Base-by-base conservation (phyloP, 2,888 invertebrate genomes). In the Cremastinae sp. region DNA sequence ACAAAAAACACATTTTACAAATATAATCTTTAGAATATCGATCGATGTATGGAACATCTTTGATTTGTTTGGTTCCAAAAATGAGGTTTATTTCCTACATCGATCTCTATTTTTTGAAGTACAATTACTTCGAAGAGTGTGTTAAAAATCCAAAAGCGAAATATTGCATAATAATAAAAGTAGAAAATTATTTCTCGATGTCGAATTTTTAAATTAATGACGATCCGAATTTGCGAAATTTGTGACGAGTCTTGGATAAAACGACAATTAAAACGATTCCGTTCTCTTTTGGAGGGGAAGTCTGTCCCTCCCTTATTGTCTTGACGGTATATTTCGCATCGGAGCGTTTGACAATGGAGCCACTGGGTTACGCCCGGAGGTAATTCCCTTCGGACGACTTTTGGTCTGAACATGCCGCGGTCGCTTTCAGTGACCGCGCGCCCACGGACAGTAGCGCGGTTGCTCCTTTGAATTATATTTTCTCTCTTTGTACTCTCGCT, bases 281-380 rank as follows among this genome's bases (percentile, higher is more conserved):
- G 43, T 7, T 51, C 10, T 34, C 34, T 41, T 41, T 16, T 49
- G 28, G 12, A 38, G 7, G 12, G 49, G 7, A 16, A 36, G 14
- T 53, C 20, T 61, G 22, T 47, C 61, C 53, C 10, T 20, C 38
- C 34, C n/a, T 51, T 14, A 1, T 16, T 64, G 12, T 20, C 28
- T 43, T 68, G 64, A 68, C 66, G 53, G 68, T 58, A 64, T 53
- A 12, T 43, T 56, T 14, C 22, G 49, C 22, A 18, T 34, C 47
- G 43, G 47, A 41, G 53, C 59, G 51, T 53, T 53, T 69, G 53
- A 73, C 76, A 76, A 76, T 73, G 69, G 76, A 76, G 76, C 76
- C 43, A 73, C 76, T 76, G 76, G 76, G 73, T 76, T 76, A 76
- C 76, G 73, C 76, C 59, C 65, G 47, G 61, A 41, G 56, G 76